These are phyloP conservation scores for Hydraecia micacea DNA, from an alignment of 2,888 invertebrate species.

Conservation along the genomic window DNA sequence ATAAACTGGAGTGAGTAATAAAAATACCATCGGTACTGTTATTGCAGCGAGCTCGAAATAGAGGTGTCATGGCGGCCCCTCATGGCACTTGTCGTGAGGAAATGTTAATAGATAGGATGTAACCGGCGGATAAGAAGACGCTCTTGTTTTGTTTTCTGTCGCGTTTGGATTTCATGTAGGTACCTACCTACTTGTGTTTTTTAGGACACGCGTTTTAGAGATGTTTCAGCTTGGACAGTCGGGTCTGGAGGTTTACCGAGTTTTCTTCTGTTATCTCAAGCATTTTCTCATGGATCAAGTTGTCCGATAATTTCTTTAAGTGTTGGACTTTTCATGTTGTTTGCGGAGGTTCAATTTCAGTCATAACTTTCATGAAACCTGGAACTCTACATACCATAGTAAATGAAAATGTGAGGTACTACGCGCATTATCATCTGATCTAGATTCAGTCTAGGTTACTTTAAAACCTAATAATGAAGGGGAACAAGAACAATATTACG, in stretches of 20 bases:
- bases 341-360: neutral
- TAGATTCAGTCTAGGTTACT: neutral
- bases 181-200: conserved; percentile 17
- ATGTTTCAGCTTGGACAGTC: neutral
- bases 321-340: neutral
- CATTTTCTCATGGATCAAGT: neutral
- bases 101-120: conserved; percentile 69
- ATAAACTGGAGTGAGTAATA: conserved; percentile 88
- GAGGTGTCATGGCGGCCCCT: conserved; percentile 78
- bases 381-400: no score
- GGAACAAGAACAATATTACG: no score
- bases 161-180: conserved; percentile 47
- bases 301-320: neutral
- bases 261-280: neutral
- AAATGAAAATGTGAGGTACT: neutral
- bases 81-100: conserved; percentile 69
- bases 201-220: conserved; percentile 16
- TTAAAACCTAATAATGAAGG: neutral
- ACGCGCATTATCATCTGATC: neutral
- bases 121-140: conserved; percentile 64
- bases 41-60: conserved; percentile 86
- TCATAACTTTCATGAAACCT: neutral
- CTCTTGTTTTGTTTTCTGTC: conserved; percentile 53
- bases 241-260: neutral
- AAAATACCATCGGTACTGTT: conserved; percentile 89